A percentile compares a stretch with the other conserved stretches of the same genome.
phyloP scores from a whole-genome alignment of 2,797 vertebrate species.

The Chaetodon trifasciatus region DNA sequence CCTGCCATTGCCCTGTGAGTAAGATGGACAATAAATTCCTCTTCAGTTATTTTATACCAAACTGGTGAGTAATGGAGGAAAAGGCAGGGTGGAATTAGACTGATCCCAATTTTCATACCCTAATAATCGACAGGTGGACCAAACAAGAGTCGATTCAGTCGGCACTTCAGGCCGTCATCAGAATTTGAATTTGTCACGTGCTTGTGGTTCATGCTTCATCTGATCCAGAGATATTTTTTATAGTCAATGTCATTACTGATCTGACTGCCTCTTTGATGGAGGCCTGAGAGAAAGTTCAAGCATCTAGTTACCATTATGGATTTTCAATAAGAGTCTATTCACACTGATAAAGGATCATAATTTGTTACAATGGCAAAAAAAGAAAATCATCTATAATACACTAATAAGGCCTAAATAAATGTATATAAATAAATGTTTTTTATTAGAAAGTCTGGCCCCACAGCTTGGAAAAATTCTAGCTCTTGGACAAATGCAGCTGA shows the following conservation, averaged over 20 bases:
- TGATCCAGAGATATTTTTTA: not conserved
- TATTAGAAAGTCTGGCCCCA: too few species aligned
- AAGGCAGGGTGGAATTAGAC: not conserved
- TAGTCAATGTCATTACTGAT: not conserved
- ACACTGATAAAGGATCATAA: too few species aligned
- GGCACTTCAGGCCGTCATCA: accelerated
- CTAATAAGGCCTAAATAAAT: too few species aligned
- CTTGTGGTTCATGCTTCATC: not conserved
- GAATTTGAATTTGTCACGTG: not conserved
- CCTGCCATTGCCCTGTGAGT: not conserved
- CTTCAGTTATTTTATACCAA: not conserved
- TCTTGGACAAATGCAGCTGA: too few species aligned
- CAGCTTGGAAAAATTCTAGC: too few species aligned
- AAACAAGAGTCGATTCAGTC: not conserved
- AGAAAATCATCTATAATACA: too few species aligned
- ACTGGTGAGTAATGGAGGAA: slow-evolving; percentile 12
- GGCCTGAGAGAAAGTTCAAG: too few species aligned
- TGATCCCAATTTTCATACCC: not conserved
- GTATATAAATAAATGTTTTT: too few species aligned
- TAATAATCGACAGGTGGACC: not conserved
- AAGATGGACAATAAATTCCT: not conserved
- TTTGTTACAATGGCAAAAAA: too few species aligned
- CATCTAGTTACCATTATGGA: too few species aligned
- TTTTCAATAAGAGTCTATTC: too few species aligned
- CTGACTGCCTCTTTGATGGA: too few species aligned